Base-by-base conservation (phyloP, 2,888 invertebrate species). In the Altica lythri region DNA sequence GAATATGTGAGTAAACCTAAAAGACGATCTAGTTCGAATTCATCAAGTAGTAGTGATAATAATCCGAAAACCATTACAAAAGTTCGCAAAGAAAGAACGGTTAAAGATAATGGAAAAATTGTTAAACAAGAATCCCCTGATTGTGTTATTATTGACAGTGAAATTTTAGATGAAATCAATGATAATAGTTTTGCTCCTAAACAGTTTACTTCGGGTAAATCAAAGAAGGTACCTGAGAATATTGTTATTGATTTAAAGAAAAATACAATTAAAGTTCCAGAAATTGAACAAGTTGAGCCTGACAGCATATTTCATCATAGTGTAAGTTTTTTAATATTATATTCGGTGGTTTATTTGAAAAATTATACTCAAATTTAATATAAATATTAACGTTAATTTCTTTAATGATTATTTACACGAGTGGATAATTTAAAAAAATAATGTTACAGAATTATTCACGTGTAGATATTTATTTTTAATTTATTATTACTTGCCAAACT, bases 241-340 rank as follows among this genome's bases (percentile, higher is more conserved):
- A 88, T 89, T 62, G 83, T 88, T 1, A 89, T 89, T 57, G 88
- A 90, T 69, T 80, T 89, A 47, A 82, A 83, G 62, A 80, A 84
- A 1, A 85, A 89, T 65, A 89, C 86, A 14, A 85, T 89, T 40
- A 84, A 82, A 62, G 77, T 89, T 9, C 85, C 88, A 17, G 79
- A 83, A 53, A 70, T 81, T 1, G 80, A 81, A 43, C 75, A 78
- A 2, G 77, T 80, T 49, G 80, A 80, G 66, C 81, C 80, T 44
- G 84, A 86, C 62, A 81, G 83, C 44, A 81, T 86, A 60, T 84
- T 86, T 66, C 83, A 87, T 75, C 83, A 84, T 67, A 81, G 81
- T 75, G 87, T 87, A 77, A 81, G 83, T 64, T 35, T 51, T n/a
- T n/a, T n/a, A n/a, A n/a, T n/a, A n/a, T n/a, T n/a, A n/a, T n/a